Evolutionary conservation across 2,797 vertebrate species (phyloP).

Genomic region (Phoeniculus purpureus): DNA sequence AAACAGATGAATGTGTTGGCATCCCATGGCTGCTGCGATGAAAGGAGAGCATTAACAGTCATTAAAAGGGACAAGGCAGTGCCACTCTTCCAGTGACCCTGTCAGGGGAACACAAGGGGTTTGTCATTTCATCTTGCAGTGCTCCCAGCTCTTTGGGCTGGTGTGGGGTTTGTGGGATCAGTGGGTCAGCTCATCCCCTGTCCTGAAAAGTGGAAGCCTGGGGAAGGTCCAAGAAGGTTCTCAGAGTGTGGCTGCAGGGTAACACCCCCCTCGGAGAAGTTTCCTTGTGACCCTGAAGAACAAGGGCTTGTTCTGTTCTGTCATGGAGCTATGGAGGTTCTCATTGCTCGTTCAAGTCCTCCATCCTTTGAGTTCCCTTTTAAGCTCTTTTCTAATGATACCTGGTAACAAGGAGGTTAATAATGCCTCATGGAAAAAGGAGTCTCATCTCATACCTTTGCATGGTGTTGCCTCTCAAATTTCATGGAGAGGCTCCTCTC

Average conservation of each 20-base stretch:
- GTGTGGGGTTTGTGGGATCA: neutral
- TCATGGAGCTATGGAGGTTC: neutral
- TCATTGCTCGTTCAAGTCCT: neutral
- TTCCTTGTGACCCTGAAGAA: neutral
- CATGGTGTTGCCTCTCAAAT: neutral
- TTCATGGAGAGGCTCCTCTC: neutral
- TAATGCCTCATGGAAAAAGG: neutral
- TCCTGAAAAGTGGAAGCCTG: neutral
- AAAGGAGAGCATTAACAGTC: constrained; percentile 65
- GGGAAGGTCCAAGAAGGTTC: neutral
- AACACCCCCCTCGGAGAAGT: neutral
- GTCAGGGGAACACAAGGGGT: neutral
- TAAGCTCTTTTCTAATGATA: neutral
- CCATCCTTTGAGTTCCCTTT: constrained; percentile 1
- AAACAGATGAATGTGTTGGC: constrained; percentile 60
- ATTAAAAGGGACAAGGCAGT: constrained; percentile 64
- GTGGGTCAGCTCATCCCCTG: neutral
- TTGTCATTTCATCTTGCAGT: neutral
- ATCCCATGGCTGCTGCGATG: constrained; percentile 19
- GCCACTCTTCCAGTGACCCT: constrained; percentile 24
- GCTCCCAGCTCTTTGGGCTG: neutral
- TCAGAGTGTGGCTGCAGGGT: neutral
- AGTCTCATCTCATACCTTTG: neutral
- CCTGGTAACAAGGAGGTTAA: constrained; percentile 12
- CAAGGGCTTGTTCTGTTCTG: neutral